Conservation (phyloP, 2,888 invertebrate species). For the Xestia ashworthii region DNA sequence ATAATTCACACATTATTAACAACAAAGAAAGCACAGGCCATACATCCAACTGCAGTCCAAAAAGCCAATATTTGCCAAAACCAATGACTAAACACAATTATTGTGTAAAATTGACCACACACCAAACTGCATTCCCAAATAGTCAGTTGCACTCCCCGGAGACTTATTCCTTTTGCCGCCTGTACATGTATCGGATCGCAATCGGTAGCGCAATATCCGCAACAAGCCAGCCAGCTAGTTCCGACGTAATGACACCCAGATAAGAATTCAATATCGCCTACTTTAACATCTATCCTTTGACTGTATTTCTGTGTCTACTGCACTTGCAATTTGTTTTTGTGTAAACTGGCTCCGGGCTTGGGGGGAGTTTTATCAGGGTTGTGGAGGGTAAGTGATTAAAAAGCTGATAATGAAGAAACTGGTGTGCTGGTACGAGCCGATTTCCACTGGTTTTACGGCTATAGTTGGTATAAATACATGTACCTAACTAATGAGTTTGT, state of each 20-base stretch:
- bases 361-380: background rate
- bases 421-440: no score
- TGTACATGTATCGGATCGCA: conserved; percentile 56
- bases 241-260: conserved; percentile 66
- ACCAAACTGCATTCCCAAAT: background rate
- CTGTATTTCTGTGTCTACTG: conserved; percentile 43
- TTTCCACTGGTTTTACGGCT: background rate
- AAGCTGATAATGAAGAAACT: background rate
- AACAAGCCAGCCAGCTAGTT: conserved; percentile 59
- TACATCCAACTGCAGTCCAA: background rate
- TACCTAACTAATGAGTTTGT: background rate
- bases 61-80: background rate
- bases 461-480: background rate
- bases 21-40: background rate
- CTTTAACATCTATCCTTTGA: conserved; percentile 58
- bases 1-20: background rate
- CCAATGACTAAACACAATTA: background rate
- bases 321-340: conserved; percentile 41
- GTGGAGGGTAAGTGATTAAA: background rate
- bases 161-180: conserved; percentile 10
- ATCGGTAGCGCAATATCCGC: conserved; percentile 69
- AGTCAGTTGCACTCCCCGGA: background rate
- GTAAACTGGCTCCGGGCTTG: background rate
- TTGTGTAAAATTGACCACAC: background rate
- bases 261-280: conserved; percentile 66